These are phyloP conservation scores for Vultur gryphus DNA, from an alignment of 2,797 vertebrate genomes.

Conservation along the genomic window DNA sequence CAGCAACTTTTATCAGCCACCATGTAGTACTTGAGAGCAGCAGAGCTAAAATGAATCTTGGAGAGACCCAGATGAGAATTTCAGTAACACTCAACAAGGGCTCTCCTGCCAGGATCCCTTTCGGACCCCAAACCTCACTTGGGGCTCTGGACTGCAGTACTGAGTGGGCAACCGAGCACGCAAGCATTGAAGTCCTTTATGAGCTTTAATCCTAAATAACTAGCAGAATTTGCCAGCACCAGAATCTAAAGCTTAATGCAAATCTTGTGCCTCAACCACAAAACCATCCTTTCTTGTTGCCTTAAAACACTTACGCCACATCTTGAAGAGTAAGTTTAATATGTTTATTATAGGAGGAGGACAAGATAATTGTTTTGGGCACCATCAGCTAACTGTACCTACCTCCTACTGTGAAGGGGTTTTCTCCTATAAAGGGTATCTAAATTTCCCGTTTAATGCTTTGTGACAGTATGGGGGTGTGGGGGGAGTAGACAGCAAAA, in stretches of 20 bases:
- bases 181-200: neutral
- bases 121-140: neutral
- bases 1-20: neutral
- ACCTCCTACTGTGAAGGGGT: neutral
- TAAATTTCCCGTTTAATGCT: neutral
- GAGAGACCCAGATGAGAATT: neutral
- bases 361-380: neutral
- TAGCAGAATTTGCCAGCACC: neutral
- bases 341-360: neutral
- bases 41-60: neutral
- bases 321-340: neutral
- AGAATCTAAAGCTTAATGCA: neutral
- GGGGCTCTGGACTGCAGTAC: neutral
- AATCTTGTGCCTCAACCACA: neutral
- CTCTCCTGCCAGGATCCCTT: neutral
- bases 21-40: fast-evolving
- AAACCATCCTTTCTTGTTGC: neutral
- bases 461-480: neutral
- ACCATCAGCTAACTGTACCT: neutral
- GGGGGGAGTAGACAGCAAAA: neutral
- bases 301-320: neutral
- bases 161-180: neutral
- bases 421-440: neutral
- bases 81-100: neutral
- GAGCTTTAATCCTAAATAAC: neutral